Percentiles rank a stretch among this genome's conserved stretches.
Conservation (phyloP, 2,888 invertebrate species). For the Amphipyra tragopoginis region DNA sequence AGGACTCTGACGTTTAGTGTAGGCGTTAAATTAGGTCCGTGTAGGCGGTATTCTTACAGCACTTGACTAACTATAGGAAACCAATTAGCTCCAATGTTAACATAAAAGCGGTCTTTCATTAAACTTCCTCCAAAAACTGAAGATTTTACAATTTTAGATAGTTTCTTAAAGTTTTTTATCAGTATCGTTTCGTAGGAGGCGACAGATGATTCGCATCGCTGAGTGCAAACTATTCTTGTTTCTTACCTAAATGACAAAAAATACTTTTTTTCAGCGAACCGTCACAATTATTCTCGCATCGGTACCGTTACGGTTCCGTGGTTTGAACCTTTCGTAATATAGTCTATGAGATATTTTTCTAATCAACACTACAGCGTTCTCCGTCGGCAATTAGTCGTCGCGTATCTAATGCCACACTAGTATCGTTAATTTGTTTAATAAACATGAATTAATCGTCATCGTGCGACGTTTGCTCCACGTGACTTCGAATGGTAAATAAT, state of each 20-base stretch:
- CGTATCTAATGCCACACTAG: conserved; percentile 67
- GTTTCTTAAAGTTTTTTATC: conserved; percentile 22
- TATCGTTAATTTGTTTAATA: conserved; percentile 86
- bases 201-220: conserved; percentile 36
- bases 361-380: conserved; percentile 56
- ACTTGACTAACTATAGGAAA: conserved; percentile 33
- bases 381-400: conserved; percentile 63
- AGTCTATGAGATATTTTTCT: conserved; percentile 53
- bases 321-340: conserved; percentile 55
- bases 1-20: conserved; percentile 28
- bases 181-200: conserved; percentile 23
- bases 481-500: conserved; percentile 76
- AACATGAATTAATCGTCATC: conserved; percentile 83
- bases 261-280: conserved; percentile 41
- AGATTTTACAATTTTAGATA: conserved; percentile 12
- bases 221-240: conserved; percentile 32
- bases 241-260: conserved; percentile 47
- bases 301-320: conserved; percentile 52
- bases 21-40: conserved; percentile 32
- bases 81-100: conserved; percentile 23
- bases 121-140: conserved; percentile 17
- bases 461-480: conserved; percentile 73
- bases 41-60: conserved; percentile 31
- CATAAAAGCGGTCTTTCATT: conserved; percentile 18
- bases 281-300: conserved; percentile 38